phyloP scores from a whole-genome alignment of 1,140 invertebrate species.

The Asobara japonica region DNA sequence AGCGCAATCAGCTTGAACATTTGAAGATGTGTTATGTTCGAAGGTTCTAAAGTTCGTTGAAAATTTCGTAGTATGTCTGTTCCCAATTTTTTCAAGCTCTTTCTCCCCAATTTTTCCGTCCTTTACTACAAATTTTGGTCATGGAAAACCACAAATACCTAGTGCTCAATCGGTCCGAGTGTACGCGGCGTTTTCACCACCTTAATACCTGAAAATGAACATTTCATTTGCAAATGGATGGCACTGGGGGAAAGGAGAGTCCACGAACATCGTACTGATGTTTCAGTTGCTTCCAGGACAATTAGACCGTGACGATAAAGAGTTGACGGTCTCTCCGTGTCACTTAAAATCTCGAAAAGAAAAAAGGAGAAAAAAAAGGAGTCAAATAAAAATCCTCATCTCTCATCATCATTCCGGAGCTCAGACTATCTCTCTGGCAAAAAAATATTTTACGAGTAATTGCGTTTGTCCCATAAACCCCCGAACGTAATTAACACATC shows the following conservation, averaged over 20 bases:
- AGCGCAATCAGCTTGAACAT: too few species aligned
- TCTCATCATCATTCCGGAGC: not conserved
- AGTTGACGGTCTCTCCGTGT: slow-evolving; percentile 23
- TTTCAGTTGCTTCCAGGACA: slow-evolving; percentile 25
- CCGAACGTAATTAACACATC: not conserved
- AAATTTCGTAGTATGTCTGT: too few species aligned
- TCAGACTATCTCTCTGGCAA: not conserved
- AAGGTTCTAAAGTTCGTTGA: too few species aligned
- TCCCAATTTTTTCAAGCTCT: too few species aligned
- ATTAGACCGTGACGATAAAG: slow-evolving; percentile 40
- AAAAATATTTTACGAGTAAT: not conserved
- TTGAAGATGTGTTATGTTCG: too few species aligned
- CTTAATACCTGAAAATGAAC: too few species aligned
- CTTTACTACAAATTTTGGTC: too few species aligned
- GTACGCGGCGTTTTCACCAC: too few species aligned
- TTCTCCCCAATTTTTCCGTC: too few species aligned
- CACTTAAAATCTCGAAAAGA: slow-evolving; percentile 20
- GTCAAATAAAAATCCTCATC: not conserved
- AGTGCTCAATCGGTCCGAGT: too few species aligned
- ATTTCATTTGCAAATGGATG: slow-evolving; percentile 3
- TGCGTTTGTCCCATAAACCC: slow-evolving; percentile 5
- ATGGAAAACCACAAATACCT: too few species aligned
- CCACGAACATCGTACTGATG: not conserved
- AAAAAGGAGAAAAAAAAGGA: slow-evolving; percentile 19
- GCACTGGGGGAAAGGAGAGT: slow-evolving; percentile 8